Conservation (phyloP, 53 echinoderm and acorn worm species). For the Apostichopus leukothele region DNA sequence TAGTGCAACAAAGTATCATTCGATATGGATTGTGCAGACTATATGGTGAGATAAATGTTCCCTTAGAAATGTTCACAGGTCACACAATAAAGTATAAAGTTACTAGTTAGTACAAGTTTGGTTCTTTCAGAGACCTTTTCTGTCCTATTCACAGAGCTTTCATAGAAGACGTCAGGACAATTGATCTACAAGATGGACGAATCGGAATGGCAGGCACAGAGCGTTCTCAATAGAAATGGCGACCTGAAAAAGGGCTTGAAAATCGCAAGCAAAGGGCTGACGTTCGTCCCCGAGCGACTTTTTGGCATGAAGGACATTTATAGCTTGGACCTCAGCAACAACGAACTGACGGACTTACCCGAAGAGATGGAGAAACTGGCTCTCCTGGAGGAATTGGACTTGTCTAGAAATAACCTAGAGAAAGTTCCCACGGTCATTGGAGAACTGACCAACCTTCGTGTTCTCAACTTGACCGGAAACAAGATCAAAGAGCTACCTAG, state of each 20-base stretch:
- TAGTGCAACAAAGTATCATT: too few relatives aligned
- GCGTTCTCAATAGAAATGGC: constrained; percentile 69
- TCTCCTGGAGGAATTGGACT: constrained; percentile 72
- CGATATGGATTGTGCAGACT: too few relatives aligned
- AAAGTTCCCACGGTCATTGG: constrained; percentile 70
- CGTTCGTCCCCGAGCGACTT: constrained; percentile 65
- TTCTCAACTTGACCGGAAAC: constrained; percentile 79
- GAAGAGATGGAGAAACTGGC: constrained; percentile 68
- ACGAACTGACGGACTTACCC: constrained; percentile 70
- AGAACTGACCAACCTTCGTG: constrained; percentile 68
- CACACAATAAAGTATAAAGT: too few relatives aligned
- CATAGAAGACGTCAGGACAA: neutral
- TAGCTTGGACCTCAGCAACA: constrained; percentile 74
- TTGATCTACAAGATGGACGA: constrained; percentile 15
- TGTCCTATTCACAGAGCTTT: neutral
- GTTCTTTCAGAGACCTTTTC: neutral
- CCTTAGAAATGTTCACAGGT: too few relatives aligned
- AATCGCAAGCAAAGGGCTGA: constrained; percentile 63
- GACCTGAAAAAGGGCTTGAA: constrained; percentile 69
- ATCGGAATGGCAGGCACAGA: constrained; percentile 23
- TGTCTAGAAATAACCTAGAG: constrained; percentile 75
- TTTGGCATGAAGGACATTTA: constrained; percentile 54
- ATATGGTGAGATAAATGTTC: too few relatives aligned
- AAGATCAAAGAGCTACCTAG: constrained; percentile 66
- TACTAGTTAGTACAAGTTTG: too few relatives aligned